Conservation (phyloP, 2,797 vertebrate genomes). For the Neosalanx taihuensis region DNA sequence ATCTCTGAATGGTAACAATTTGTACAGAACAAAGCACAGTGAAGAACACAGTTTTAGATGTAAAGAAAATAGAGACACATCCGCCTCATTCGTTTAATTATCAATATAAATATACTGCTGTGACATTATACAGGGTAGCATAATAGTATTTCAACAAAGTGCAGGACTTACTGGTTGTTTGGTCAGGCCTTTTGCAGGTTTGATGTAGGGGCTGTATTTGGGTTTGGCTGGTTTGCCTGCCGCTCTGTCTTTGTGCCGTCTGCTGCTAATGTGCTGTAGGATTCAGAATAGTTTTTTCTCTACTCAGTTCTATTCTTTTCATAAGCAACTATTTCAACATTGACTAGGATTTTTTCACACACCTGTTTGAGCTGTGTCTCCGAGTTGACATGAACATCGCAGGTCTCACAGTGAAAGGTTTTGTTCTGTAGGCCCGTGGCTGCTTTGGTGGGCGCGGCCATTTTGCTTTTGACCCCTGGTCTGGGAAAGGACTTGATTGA, state of each 20-base stretch:
- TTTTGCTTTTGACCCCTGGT: conserved; percentile 88
- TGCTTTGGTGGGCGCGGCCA: conserved; percentile 73
- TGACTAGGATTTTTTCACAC: conserved; percentile 23
- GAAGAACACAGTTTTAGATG: conserved; percentile 2
- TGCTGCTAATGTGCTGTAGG: conserved; percentile 96
- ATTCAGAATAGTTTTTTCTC: conserved; percentile 2
- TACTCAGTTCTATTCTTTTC: neutral
- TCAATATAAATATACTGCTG: neutral
- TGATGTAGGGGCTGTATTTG: conserved; percentile 97
- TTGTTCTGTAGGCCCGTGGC: conserved; percentile 96
- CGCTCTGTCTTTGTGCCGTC: conserved; percentile 97
- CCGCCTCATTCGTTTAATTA: too few relatives aligned
- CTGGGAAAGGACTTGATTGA: conserved; percentile 96
- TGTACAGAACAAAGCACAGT: neutral
- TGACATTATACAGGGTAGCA: conserved; percentile 14
- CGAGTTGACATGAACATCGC: conserved; percentile 97
- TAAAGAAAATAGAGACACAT: neutral
- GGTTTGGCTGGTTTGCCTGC: conserved; percentile 97
- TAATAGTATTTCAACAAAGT: neutral
- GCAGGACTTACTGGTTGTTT: conserved; percentile 84
- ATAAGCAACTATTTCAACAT: too few relatives aligned
- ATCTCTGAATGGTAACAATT: neutral
- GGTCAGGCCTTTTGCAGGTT: conserved; percentile 82
- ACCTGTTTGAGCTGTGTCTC: conserved; percentile 99
- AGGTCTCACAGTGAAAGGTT: conserved; percentile 98